phyloP scores from a whole-genome alignment of 2,888 invertebrate species.

The Epiperipatus broadwayi region DNA sequence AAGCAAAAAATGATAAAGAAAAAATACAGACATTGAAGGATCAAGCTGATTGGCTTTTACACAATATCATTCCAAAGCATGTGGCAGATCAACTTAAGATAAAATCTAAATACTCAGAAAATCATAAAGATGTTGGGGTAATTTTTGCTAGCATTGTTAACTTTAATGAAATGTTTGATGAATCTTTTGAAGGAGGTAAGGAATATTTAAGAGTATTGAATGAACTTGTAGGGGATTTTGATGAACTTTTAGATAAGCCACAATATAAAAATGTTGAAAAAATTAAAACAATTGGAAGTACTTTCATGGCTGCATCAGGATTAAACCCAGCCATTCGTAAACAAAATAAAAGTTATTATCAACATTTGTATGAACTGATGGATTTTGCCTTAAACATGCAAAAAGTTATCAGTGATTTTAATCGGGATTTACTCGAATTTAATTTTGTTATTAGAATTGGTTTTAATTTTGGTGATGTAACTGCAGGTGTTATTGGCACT shows the following conservation, averaged over 20 bases:
- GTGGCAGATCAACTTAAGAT: slow-evolving; percentile 81
- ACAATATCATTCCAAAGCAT: slow-evolving; percentile 89
- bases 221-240: slow-evolving; percentile 87
- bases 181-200: slow-evolving; percentile 79
- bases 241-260: slow-evolving; percentile 61
- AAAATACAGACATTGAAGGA: slow-evolving; percentile 78
- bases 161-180: slow-evolving; percentile 94
- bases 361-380: slow-evolving; percentile 66
- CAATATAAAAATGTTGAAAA: slow-evolving; percentile 78
- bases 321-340: slow-evolving; percentile 59
- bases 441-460: slow-evolving; percentile 63
- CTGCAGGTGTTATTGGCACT: slow-evolving; percentile 85
- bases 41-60: slow-evolving; percentile 85
- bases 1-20: slow-evolving; percentile 68
- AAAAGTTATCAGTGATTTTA: slow-evolving; percentile 63
- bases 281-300: slow-evolving; percentile 90
- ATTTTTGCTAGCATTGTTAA: slow-evolving; percentile 92
- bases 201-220: slow-evolving; percentile 86
- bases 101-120: slow-evolving; percentile 73
- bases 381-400: slow-evolving; percentile 86
- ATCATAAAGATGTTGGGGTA: slow-evolving; percentile 74
- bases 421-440: slow-evolving; percentile 70
- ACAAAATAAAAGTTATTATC: slow-evolving; percentile 33
- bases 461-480: slow-evolving; percentile 82
- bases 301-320: slow-evolving; percentile 94